phyloP scores from a whole-genome alignment of 2,113 vertebrate genomes.

The Oncorhynchus mykiss region DNA sequence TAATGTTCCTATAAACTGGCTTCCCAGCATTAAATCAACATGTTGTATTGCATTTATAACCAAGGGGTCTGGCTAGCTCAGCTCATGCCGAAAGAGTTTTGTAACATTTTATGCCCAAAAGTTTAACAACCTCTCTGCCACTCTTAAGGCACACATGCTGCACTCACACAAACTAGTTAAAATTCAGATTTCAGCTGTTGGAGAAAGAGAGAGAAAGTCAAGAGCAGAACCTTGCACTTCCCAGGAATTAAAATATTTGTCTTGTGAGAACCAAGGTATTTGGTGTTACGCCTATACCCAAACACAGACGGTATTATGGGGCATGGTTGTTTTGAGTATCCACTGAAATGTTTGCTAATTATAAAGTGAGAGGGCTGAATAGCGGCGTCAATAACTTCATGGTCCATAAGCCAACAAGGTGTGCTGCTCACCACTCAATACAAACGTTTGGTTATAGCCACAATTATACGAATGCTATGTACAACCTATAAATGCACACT shows the following conservation, averaged over 20 bases:
- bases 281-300: constrained; percentile 50
- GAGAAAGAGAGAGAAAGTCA: constrained; percentile 28
- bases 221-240: constrained; percentile 34
- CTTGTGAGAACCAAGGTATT: constrained; percentile 52
- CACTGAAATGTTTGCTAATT: constrained; percentile 43
- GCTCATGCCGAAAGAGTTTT: constrained; percentile 31
- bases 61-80: constrained; percentile 25
- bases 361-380: constrained; percentile 20
- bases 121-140: constrained; percentile 40
- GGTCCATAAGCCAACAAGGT: constrained; percentile 20
- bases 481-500: background rate
- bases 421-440: constrained; percentile 9
- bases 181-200: constrained; percentile 45
- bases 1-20: constrained; percentile 24
- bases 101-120: constrained; percentile 39
- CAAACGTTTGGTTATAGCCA: background rate
- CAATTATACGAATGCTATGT: background rate
- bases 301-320: constrained; percentile 8
- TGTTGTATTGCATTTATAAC: constrained; percentile 24
- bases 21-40: constrained; percentile 22
- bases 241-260: constrained; percentile 36
- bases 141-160: constrained; percentile 31
- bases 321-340: constrained; percentile 39
- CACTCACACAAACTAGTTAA: constrained; percentile 37
- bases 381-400: constrained; percentile 26